These are phyloP conservation scores for Porphyrio hochstetteri DNA, from an alignment of 2,113 vertebrate species.

Conservation along the genomic window DNA sequence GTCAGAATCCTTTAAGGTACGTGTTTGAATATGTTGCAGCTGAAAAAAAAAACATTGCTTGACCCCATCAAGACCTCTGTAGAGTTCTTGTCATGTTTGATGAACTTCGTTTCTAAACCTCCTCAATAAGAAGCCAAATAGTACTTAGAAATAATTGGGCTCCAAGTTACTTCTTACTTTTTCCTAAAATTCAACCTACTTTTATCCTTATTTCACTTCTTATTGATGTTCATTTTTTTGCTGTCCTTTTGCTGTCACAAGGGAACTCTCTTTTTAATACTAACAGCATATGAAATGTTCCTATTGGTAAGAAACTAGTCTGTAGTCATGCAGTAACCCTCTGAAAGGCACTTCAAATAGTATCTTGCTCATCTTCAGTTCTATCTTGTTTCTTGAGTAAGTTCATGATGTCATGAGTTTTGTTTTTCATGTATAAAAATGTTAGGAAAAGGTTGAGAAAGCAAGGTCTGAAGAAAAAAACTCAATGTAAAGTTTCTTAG, in stretches of 20 bases:
- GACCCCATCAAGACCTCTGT: not conserved
- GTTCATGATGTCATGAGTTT: accelerated
- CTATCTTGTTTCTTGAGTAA: not conserved
- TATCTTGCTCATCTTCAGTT: not conserved
- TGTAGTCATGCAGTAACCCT: not conserved
- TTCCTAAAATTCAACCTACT: not conserved
- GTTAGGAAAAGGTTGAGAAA: not conserved
- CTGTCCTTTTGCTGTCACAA: not conserved
- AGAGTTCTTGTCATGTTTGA: not conserved
- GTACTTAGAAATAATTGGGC: constrained; percentile 6
- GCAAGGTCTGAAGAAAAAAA: not conserved
- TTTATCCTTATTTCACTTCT: not conserved
- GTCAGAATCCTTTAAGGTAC: not conserved
- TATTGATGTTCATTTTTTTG: accelerated
- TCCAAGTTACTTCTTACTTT: not conserved
- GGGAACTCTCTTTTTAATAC: not conserved
- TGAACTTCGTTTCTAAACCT: not conserved
- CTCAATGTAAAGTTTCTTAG: not conserved
- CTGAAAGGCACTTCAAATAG: not conserved
- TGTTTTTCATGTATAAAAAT: not conserved
- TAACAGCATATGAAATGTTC: not conserved
- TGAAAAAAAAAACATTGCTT: not conserved
- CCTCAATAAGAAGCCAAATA: not conserved
- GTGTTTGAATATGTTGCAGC: not conserved
- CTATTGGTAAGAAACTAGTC: not conserved